Evolutionary conservation across 2,888 invertebrate species (phyloP), one percentile per base, ranked within the genome.

Genomic region (Sphinx pinastri): DNA sequence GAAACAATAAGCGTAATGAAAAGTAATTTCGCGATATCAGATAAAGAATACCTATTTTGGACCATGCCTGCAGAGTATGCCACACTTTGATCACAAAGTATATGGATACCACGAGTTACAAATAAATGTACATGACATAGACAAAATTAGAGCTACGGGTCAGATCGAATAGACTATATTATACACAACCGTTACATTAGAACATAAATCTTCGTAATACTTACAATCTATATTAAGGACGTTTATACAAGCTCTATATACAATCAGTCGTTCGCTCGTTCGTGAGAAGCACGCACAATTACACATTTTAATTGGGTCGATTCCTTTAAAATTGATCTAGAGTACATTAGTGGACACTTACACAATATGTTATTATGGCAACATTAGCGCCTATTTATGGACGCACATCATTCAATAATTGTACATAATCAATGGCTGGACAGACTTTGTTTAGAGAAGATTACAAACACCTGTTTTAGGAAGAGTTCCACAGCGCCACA

Each of bases 291-390:
- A 74, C 71, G 68, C 68, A 68, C 58, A 68, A 70, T 76, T 75
- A 77, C 78, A 74, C 73, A 77, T 78, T 70, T 63, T 72, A 73
- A 73, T 78, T 75, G 74, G 68, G 66, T 68, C 58, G 57, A 52
- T 68, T 67, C 57, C 49, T 66, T 71, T 52, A 67, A 59, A 60
- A 68, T 54, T 31, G 57, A 45, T 58, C 57, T 71, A 57, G 57
- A 58, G 45, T 58, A 57, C 66, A 69, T 68, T 71, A 84, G 75
- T 76, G 78, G 76, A 82, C 79, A 79, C 77, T 83, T 84, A 86
- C 75, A 81, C 19, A 55, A 51, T 84, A 58, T 49, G 63, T 67
- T 88, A 90, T 86, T 89, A 91, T 91, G 91, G 90, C 91, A 90
- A 87, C 83, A 81, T 79, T 83, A 80, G 84, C 85, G 84, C 86